phyloP scores from a whole-genome alignment of 2,888 invertebrate genomes.

The Pammene aurita region DNA sequence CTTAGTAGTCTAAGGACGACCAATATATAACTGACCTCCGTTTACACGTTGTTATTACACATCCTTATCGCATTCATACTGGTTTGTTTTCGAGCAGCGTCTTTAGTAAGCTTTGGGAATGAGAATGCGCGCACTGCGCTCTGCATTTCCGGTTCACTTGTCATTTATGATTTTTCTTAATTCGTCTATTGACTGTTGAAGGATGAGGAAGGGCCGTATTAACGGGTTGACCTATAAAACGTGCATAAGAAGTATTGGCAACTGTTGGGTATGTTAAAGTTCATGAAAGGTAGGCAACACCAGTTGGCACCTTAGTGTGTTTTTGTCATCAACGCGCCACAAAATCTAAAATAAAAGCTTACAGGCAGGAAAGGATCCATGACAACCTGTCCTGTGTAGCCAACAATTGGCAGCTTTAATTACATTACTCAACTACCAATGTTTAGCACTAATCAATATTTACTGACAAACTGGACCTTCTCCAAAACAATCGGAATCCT shows the following conservation, averaged over 20 bases:
- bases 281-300: too few species aligned
- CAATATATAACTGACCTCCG: not conserved
- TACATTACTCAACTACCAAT: too few species aligned
- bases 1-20: not conserved
- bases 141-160: slow-evolving; percentile 81
- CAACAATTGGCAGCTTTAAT: too few species aligned
- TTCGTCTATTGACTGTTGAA: slow-evolving; percentile 15
- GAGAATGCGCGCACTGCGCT: slow-evolving; percentile 59
- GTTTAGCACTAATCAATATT: too few species aligned
- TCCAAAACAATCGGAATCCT: too few species aligned
- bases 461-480: too few species aligned
- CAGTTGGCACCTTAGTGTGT: too few species aligned
- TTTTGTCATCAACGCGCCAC: too few species aligned
- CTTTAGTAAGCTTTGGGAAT: not conserved
- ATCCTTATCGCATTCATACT: not conserved
- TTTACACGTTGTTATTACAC: not conserved
- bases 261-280: not conserved
- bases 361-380: too few species aligned
- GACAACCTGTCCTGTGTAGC: too few species aligned
- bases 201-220: not conserved
- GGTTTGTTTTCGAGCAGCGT: not conserved
- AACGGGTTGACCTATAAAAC: not conserved
- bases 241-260: not conserved
- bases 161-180: slow-evolving; percentile 73
- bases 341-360: too few species aligned